These are phyloP conservation scores for Corydoras maculifer DNA, from an alignment of 2,113 vertebrate genomes.

Conservation along the genomic window DNA sequence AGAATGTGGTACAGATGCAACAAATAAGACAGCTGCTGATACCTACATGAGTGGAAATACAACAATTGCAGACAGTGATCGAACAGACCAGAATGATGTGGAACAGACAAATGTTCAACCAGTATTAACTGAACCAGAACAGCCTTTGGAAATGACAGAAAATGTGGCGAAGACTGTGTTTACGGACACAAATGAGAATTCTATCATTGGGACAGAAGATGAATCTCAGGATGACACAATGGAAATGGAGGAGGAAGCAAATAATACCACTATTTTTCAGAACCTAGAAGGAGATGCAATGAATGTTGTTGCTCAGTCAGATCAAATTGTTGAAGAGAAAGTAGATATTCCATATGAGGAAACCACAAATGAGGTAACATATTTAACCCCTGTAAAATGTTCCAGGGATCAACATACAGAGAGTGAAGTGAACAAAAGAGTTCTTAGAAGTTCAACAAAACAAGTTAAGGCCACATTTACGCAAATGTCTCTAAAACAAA, in stretches of 20 bases:
- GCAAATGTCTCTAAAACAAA: constrained; percentile 1
- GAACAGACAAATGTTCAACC: background rate
- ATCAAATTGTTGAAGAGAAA: background rate
- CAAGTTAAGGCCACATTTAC: background rate
- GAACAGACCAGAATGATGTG: background rate
- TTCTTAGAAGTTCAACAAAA: constrained; percentile 18
- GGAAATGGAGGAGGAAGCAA: background rate
- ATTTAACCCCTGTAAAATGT: background rate
- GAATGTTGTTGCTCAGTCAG: too few relatives aligned
- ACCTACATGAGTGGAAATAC: too few relatives aligned
- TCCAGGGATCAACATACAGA: constrained; percentile 1
- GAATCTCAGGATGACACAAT: background rate
- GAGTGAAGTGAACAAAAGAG: background rate
- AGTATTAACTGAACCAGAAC: background rate
- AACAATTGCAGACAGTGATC: too few relatives aligned
- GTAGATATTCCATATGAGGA: background rate
- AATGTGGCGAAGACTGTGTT: background rate
- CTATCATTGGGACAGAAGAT: too few relatives aligned
- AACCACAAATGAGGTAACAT: background rate
- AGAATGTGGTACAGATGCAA: too few relatives aligned
- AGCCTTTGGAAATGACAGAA: background rate
- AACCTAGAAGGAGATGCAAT: background rate
- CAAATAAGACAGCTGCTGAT: too few relatives aligned
- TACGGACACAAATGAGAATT: too few relatives aligned
- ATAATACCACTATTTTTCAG: background rate